Conservation (phyloP, 2,113 vertebrate species). For the Corydoras maculifer region DNA sequence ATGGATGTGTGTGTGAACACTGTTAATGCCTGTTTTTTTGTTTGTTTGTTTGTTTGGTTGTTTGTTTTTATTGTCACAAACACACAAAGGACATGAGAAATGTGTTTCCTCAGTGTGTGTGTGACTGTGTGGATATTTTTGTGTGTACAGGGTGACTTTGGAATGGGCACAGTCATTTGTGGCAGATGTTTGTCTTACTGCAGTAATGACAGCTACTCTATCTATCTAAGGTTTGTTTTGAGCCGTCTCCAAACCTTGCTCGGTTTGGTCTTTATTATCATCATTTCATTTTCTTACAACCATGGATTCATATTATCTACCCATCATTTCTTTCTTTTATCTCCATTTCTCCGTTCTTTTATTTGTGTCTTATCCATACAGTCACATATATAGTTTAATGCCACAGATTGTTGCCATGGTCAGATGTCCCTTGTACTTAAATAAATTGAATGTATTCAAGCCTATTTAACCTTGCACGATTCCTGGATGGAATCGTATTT, state of each 20-base stretch:
- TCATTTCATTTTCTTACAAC: too few relatives aligned
- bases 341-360: neutral
- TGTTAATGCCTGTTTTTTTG: neutral
- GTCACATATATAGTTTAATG: too few relatives aligned
- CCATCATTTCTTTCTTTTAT: conserved; percentile 7
- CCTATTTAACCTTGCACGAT: too few relatives aligned
- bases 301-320: conserved; percentile 24
- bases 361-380: too few relatives aligned
- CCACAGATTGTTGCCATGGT: too few relatives aligned
- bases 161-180: conserved; percentile 21
- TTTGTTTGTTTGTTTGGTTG: neutral
- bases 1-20: neutral
- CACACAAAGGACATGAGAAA: neutral
- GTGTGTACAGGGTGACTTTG: conserved; percentile 22
- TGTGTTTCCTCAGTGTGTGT: conserved; percentile 6
- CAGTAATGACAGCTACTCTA: conserved; percentile 27
- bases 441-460: too few relatives aligned
- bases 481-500: too few relatives aligned
- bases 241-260: conserved; percentile 7
- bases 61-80: neutral
- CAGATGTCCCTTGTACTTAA: too few relatives aligned
- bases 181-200: conserved; percentile 22
- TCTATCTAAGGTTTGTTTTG: conserved; percentile 25
- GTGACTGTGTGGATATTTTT: conserved; percentile 10
- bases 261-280: conserved; percentile 43